Evolutionary conservation across 2,113 vertebrate species (phyloP).

Genomic region (Calidris pugnax): DNA sequence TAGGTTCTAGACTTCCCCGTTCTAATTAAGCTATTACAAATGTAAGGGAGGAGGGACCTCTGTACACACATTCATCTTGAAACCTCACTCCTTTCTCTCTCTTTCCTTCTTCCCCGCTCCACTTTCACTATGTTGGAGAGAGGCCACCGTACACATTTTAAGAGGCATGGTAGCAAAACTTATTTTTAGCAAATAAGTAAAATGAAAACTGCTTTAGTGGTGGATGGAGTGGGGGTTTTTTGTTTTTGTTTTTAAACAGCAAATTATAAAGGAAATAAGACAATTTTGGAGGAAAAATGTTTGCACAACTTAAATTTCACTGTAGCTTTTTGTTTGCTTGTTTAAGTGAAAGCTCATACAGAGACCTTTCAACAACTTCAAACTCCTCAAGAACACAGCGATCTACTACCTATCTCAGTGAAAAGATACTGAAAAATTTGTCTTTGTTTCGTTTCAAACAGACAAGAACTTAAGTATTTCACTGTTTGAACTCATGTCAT

Average conservation of each 20-base stretch:
- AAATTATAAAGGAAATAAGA: not conserved
- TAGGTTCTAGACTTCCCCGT: not conserved
- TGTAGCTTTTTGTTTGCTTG: not conserved
- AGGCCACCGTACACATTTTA: not conserved
- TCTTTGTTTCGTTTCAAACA: not conserved
- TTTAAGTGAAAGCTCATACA: not conserved
- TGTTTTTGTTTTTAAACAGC: not conserved
- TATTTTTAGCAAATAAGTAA: not conserved
- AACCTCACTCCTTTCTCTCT: not conserved
- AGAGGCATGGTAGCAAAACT: not conserved
- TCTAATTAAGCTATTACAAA: not conserved
- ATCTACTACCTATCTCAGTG: not conserved
- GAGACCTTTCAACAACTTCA: not conserved
- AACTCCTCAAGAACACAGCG: not conserved
- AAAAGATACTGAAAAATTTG: not conserved
- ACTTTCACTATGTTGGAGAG: not conserved
- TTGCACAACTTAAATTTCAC: not conserved
- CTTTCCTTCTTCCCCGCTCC: not conserved
- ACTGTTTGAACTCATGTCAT: not conserved
- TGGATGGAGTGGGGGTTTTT: too few species aligned
- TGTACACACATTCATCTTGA: not conserved
- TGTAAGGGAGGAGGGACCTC: not conserved
- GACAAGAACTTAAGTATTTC: not conserved
- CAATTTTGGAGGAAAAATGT: not conserved
- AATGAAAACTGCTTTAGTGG: not conserved